Base-by-base conservation (phyloP, 92 coral and sea anemone species). In the Porites cylindrica region DNA sequence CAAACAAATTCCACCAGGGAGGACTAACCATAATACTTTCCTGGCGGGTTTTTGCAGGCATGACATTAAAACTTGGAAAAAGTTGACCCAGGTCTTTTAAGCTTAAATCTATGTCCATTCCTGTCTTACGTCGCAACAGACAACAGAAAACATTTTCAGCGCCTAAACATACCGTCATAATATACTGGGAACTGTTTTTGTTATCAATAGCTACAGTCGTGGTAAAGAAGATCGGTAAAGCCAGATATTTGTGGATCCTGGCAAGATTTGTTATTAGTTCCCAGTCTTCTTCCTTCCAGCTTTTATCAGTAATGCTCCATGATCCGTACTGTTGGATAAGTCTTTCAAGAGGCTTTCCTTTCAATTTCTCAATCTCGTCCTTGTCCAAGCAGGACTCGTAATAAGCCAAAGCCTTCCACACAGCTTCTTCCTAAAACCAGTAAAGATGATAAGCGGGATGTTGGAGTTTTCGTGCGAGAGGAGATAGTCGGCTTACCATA, bases 351-450 rank as follows among this genome's bases (percentile, higher is more conserved):
- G 96, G 96, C 65, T 88, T 76, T 9, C 91, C 90, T n/a, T 80
- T 86, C 2, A 86, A 91, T 69, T 89, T 78, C 56, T 97, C 94
- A 53, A 89, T 92, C 80, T 93, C 86, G 19, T 76, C 86, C 8
- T 82, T 77, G 70, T 93, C 88, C 93, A 92, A 90, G 66, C 99
- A 97, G 1, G 99, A 94, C 17, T 91, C 88, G 86, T 95, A 95
- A 86, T 91, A 96, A n/a, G 78, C 59, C 59, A 95, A 75, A 10
- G 98, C 96, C 78, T 97, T 97, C 80, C 88, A 67, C 21, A 97
- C 95, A 21, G 99, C 98, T 51, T 90, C 94, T 75, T 93, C 93
- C 99, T 97, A 69, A 67, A 72, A 18, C 26, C 50, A 59, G 19
- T 3, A 62, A 84, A 1, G 47, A 38, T 38, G 47, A 38, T 38